Conservation (phyloP, 2,113 vertebrate species). For the Hippocampus abdominalis region DNA sequence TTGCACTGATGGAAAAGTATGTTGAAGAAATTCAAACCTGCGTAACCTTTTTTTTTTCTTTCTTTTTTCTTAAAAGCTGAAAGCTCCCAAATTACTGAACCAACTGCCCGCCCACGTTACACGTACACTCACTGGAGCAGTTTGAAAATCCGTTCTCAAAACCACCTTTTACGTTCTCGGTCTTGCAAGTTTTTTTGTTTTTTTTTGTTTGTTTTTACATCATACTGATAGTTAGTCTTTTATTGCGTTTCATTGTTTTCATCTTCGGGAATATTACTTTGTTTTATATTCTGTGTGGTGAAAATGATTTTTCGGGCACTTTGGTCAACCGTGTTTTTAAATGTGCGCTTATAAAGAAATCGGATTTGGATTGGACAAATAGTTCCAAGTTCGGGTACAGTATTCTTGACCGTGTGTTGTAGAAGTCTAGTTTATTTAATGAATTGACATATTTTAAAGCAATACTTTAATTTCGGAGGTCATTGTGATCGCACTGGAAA, state of each 20-base stretch:
- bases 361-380: background rate
- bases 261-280: background rate
- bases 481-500: background rate
- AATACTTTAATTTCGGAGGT: background rate
- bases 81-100: background rate
- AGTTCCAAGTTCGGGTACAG: background rate
- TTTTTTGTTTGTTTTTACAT: background rate
- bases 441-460: background rate
- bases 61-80: background rate
- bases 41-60: background rate
- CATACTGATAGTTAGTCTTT: background rate
- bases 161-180: background rate
- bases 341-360: too few species aligned
- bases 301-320: background rate
- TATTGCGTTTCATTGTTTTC: background rate
- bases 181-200: background rate
- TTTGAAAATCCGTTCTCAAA: background rate
- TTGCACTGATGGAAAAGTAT: constrained; percentile 9
- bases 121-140: background rate
- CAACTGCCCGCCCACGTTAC: background rate
- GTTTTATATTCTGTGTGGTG: background rate
- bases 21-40: background rate
- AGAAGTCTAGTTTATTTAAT: background rate
- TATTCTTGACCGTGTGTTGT: background rate
- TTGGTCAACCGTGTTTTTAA: background rate